A percentile compares a stretch with the other conserved stretches of the same genome.
Evolutionary conservation across 2,888 invertebrate species (phyloP).

Genomic region (Aphodius granarius): DNA sequence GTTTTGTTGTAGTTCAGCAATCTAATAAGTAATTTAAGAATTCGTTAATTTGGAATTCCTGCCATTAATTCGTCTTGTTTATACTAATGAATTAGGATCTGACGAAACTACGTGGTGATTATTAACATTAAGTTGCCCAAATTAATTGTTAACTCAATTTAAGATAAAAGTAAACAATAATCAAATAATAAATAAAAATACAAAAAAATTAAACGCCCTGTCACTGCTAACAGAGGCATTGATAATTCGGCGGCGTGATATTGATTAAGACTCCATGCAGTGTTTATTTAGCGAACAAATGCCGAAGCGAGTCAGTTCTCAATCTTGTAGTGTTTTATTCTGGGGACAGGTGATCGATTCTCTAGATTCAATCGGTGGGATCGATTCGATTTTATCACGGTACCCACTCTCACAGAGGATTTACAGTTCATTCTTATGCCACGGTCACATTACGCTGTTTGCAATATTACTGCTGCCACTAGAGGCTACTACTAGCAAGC

Average conservation of each 20-base stretch:
- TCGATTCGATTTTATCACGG: background rate
- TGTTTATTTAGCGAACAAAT: background rate
- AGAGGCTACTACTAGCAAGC: too few relatives aligned
- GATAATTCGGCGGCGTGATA: background rate
- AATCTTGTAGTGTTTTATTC: background rate
- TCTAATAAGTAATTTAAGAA: background rate
- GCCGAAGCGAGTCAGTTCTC: background rate
- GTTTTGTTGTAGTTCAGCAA: background rate
- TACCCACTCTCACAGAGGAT: background rate
- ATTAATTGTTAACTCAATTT: background rate
- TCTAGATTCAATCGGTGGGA: background rate
- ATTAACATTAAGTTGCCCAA: too few relatives aligned
- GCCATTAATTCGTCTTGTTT: background rate
- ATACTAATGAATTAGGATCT: too few relatives aligned
- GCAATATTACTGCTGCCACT: too few relatives aligned
- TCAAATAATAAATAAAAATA: background rate
- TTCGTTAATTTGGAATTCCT: background rate
- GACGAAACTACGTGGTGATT: too few relatives aligned
- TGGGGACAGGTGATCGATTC: background rate
- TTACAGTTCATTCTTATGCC: background rate
- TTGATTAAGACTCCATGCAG: background rate
- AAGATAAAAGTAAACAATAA: background rate
- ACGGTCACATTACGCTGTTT: too few relatives aligned
- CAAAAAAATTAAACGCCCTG: background rate
- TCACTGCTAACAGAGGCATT: background rate